phyloP scores from a whole-genome alignment of 2,113 vertebrate species.

The Gnathonemus echidnorhynchus region DNA sequence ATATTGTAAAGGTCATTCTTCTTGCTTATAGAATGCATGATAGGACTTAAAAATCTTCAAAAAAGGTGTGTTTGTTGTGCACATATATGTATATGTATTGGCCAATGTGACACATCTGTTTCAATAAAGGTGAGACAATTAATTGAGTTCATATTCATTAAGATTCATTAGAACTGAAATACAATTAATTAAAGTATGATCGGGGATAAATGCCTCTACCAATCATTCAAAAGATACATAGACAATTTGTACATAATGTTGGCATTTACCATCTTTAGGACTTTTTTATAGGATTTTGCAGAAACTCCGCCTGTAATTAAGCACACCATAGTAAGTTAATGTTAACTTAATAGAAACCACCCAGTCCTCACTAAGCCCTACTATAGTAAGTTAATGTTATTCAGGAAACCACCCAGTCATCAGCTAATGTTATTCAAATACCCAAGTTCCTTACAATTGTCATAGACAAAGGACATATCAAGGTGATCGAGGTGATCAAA shows the following conservation, averaged over 20 bases:
- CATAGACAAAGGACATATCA: background rate
- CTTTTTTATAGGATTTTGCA: background rate
- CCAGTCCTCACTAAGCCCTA: background rate
- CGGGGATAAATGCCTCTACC: background rate
- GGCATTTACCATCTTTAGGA: background rate
- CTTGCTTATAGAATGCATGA: background rate
- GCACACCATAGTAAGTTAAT: background rate
- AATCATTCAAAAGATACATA: background rate
- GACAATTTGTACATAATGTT: background rate
- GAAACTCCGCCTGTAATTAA: background rate
- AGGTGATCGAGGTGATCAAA: background rate
- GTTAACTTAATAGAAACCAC: background rate
- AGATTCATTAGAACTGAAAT: background rate
- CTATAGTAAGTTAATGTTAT: background rate
- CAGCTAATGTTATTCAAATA: background rate
- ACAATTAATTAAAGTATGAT: constrained; percentile 9
- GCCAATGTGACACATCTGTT: background rate
- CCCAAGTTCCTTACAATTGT: background rate
- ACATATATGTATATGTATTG: background rate
- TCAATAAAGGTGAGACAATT: background rate
- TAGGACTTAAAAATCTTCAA: background rate
- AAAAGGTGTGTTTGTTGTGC: background rate
- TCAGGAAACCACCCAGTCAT: background rate
- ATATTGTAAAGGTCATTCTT: background rate
- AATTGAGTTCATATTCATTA: background rate